phyloP scores from a whole-genome alignment of 2,797 vertebrate species.

The Takifugu ocellatus region DNA sequence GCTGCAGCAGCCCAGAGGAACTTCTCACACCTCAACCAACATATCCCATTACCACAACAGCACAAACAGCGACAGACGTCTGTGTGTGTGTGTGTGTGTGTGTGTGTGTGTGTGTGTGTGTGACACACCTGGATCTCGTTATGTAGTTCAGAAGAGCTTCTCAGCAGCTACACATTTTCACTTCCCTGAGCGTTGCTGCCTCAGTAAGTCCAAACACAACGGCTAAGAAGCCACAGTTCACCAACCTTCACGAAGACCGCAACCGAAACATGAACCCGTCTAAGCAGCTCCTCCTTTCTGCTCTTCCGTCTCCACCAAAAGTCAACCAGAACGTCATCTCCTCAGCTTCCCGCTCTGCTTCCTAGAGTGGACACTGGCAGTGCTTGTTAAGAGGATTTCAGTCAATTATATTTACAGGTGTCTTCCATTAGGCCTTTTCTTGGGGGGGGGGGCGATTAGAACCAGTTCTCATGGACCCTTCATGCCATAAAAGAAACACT shows the following conservation, averaged over 20 bases:
- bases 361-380: background rate
- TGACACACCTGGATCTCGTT: constrained; percentile 63
- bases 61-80: constrained; percentile 16
- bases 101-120: constrained; percentile 6
- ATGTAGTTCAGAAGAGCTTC: constrained; percentile 40
- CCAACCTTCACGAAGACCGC: constrained; percentile 9
- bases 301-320: background rate
- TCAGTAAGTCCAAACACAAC: constrained; percentile 36
- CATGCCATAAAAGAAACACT: constrained; percentile 51
- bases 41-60: constrained; percentile 49
- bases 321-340: background rate
- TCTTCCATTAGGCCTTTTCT: constrained; percentile 22
- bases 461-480: constrained; percentile 25
- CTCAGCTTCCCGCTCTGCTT: background rate
- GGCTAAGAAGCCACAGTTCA: constrained; percentile 23
- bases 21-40: constrained; percentile 57
- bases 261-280: background rate
- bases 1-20: constrained; percentile 45
- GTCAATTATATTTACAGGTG: constrained; percentile 49
- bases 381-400: constrained; percentile 20
- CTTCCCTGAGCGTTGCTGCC: constrained; percentile 38
- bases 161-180: constrained; percentile 54
- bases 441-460: constrained; percentile 31
- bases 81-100: background rate
- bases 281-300: background rate